phyloP scores from a whole-genome alignment of 1,140 invertebrate genomes.

The Thaumatotibia leucotreta region DNA sequence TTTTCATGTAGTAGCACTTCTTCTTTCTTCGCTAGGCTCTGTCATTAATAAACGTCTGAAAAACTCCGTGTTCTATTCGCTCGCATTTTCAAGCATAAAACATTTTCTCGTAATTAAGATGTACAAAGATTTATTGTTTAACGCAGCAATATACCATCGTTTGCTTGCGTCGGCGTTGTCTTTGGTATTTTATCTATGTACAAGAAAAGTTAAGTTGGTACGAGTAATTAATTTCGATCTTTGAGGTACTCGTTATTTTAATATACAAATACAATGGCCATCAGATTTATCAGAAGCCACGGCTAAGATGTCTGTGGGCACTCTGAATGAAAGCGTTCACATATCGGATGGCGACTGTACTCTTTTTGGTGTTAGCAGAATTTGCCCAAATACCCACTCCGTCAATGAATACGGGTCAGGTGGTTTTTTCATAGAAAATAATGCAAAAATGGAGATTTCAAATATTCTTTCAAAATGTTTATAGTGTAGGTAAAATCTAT shows the following conservation, averaged over 20 bases:
- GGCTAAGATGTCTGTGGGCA: background rate
- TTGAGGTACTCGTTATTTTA: background rate
- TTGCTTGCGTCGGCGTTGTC: background rate
- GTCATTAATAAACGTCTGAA: background rate
- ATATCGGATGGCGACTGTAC: no score
- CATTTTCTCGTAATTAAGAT: background rate
- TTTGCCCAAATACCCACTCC: no score
- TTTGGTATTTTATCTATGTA: background rate
- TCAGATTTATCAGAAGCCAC: background rate
- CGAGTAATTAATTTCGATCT: background rate
- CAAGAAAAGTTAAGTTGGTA: background rate
- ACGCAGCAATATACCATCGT: background rate
- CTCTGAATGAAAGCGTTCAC: no score
- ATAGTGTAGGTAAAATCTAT: no score
- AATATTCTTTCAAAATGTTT: no score
- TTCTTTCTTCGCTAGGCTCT: background rate
- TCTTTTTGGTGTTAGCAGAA: no score
- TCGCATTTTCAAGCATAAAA: conserved; percentile 9
- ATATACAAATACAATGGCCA: background rate
- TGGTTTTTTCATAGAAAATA: no score
- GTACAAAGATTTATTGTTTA: conserved; percentile 6
- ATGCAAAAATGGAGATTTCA: no score
- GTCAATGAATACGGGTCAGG: no score
- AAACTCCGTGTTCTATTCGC: conserved; percentile 2
- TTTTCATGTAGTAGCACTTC: background rate